A percentile compares a stretch with the other conserved stretches of the same genome.
phyloP scores from a whole-genome alignment of 2,888 invertebrate species.

The Thumatha senex region DNA sequence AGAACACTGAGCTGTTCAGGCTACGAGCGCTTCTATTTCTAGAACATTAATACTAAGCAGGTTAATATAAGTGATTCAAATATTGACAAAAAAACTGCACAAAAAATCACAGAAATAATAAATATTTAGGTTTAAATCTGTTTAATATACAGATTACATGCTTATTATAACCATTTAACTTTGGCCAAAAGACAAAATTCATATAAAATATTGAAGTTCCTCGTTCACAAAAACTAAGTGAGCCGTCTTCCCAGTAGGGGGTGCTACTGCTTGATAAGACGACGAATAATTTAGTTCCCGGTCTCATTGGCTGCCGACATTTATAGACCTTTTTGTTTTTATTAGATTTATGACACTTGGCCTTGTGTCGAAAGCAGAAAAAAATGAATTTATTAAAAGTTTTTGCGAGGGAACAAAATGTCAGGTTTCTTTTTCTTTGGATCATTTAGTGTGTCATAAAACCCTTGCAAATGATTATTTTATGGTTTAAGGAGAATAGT shows the following conservation, averaged over 20 bases:
- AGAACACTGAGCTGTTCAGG: no score
- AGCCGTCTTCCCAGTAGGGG: constrained; percentile 43
- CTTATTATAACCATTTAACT: constrained; percentile 9
- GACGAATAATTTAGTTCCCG: constrained; percentile 38
- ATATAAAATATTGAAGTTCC: constrained; percentile 19
- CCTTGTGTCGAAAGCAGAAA: constrained; percentile 20
- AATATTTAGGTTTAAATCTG: no score
- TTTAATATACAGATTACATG: constrained; percentile 6
- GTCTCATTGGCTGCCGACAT: constrained; percentile 24
- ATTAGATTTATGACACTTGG: constrained; percentile 34
- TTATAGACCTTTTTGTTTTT: constrained; percentile 30
- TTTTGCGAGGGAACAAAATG: background rate
- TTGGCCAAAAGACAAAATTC: constrained; percentile 7
- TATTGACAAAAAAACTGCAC: no score
- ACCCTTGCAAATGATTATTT: background rate
- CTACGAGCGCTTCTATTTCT: no score
- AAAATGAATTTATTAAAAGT: constrained; percentile 6
- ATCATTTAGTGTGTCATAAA: constrained; percentile 10
- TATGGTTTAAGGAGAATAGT: background rate
- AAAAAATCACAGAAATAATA: no score
- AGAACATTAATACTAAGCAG: no score
- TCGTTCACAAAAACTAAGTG: constrained; percentile 14
- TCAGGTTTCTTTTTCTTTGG: background rate
- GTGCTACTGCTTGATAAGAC: constrained; percentile 45
- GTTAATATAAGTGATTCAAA: no score